Base-by-base conservation (phyloP, 2,888 invertebrate species). In the Erebia palarica region DNA sequence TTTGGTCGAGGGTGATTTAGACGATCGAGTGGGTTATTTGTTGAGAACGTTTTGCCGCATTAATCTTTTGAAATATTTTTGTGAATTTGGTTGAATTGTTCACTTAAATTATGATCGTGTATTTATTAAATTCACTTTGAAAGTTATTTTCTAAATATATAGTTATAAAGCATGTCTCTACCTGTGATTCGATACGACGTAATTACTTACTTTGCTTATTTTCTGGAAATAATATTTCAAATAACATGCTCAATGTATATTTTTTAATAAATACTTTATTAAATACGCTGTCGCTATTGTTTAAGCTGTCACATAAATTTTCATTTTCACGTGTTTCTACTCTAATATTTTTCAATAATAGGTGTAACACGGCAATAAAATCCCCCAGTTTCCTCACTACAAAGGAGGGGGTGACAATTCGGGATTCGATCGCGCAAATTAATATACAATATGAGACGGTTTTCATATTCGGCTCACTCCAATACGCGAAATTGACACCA, bases 401-500 rank as follows among this genome's bases (percentile, higher is more conserved):
- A 74, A 76, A 77, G 75, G 73, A 77, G 75, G 73, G 76, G 71
- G 77, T 75, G 78, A 77, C 77, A 76, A 76, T 73, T 80, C 84
- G 79, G 82, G 82, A 81, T 77, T 77, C 78, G 84, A 81, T 81
- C 80, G 82, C 81, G 82, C 78, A 85, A 87, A 86, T 86, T 87
- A 86, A 88, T 86, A 89, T 85, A 89, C 86, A 87, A 88, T 86
- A 86, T 84, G 84, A 82, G 84, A 84, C 85, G 83, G 82, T 82
- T 84, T 86, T 84, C 86, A 87, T 88, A 88, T 89, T 86, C 68
- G 68, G 68, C 88, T 83, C 89, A 90, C 91, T 91, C 88, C 92
- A 92, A 91, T 92, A 92, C 91, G 90, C 89, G 91, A 90, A 91
- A 92, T 91, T 91, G 92, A 92, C 91, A 91, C 92, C 92, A 86